Conservation (phyloP, 2,888 invertebrate species). For the Machimus atricapillus region DNA sequence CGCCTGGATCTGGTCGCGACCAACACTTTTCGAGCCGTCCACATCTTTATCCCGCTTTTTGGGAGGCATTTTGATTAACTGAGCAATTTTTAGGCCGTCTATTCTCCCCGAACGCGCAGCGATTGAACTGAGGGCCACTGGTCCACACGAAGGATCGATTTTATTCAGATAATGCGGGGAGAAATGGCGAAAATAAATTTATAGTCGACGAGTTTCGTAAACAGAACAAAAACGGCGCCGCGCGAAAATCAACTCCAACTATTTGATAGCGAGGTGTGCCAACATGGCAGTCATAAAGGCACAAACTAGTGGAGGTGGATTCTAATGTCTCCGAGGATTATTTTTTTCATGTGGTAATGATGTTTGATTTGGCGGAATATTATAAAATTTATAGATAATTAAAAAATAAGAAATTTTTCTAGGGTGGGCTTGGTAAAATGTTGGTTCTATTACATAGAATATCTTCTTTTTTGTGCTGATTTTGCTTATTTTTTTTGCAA, state of each 20-base stretch:
- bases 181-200: neutral
- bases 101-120: neutral
- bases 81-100: slow-evolving; percentile 36
- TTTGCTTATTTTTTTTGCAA: too few species aligned
- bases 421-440: too few species aligned
- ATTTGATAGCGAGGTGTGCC: slow-evolving; percentile 4
- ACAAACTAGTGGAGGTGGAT: neutral
- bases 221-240: slow-evolving; percentile 29
- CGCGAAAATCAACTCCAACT: slow-evolving; percentile 24
- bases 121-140: neutral
- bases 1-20: slow-evolving; percentile 53
- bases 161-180: neutral
- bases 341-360: neutral
- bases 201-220: neutral
- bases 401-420: neutral
- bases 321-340: neutral
- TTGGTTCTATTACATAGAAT: too few species aligned
- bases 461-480: too few species aligned
- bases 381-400: neutral
- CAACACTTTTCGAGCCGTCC: slow-evolving; percentile 47
- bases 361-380: neutral
- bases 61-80: slow-evolving; percentile 52
- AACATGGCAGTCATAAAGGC: neutral
- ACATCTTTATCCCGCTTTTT: slow-evolving; percentile 60
- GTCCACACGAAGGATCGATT: neutral